Evolutionary conservation across 2,888 invertebrate species (phyloP).

Genomic region (Amblyjoppa proteus): DNA sequence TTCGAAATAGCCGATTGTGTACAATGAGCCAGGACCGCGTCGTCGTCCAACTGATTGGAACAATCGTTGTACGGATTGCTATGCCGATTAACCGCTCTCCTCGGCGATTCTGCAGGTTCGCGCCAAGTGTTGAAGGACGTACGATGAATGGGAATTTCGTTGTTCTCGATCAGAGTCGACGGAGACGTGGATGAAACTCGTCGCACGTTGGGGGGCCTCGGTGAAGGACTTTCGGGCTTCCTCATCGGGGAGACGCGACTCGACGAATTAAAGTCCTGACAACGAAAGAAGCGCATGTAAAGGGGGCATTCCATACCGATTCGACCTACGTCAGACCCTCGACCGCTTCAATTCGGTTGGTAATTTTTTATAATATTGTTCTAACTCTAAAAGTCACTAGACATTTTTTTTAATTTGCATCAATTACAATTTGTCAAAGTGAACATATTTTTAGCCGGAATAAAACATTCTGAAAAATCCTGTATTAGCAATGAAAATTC

Average conservation of each 20-base stretch:
- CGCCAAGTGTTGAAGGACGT: conserved; percentile 42
- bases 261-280: conserved; percentile 44
- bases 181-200: conserved; percentile 33
- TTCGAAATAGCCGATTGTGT: conserved; percentile 89
- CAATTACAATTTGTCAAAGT: no score
- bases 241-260: conserved; percentile 34
- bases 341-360: no score
- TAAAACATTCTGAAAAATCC: no score
- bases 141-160: conserved; percentile 32
- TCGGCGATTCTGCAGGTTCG: conserved; percentile 3
- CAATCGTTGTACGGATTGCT: conserved; percentile 87
- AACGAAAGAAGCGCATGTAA: not conserved
- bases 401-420: no score
- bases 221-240: conserved; percentile 39
- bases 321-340: no score
- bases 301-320: no score
- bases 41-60: conserved; percentile 88
- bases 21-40: conserved; percentile 89
- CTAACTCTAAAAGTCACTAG: no score
- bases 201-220: conserved; percentile 28
- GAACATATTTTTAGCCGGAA: no score
- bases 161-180: conserved; percentile 27
- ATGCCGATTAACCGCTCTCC: conserved; percentile 1
- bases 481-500: no score
- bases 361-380: no score